phyloP scores from a whole-genome alignment of 2,113 vertebrate species.

The Speoplatyrhinus poulsoni region DNA sequence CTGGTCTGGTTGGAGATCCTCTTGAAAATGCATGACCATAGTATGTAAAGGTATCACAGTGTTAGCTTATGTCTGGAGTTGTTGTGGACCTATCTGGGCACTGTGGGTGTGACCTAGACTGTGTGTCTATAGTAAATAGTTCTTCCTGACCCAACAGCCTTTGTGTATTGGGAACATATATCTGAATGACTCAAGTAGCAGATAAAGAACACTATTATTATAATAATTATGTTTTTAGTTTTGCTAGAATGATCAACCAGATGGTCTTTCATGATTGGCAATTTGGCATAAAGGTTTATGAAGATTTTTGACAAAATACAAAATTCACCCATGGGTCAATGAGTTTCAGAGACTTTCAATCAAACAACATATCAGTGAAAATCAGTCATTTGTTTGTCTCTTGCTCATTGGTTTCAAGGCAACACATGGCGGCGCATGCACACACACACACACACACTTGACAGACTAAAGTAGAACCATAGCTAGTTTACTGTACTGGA shows the following conservation, averaged over 20 bases:
- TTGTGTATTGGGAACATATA: background rate
- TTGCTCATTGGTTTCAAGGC: conserved; percentile 41
- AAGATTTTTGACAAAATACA: conserved; percentile 6
- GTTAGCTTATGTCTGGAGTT: background rate
- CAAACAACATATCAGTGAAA: conserved; percentile 43
- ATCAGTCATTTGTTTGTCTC: conserved; percentile 24
- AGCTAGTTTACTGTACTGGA: background rate
- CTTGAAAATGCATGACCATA: conserved; percentile 1
- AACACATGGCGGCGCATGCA: background rate
- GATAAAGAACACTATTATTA: background rate
- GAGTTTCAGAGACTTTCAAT: background rate
- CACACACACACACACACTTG: background rate
- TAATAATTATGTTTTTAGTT: no score
- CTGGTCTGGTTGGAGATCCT: background rate
- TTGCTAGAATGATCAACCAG: no score
- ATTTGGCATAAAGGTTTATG: no score
- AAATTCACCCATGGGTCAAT: no score
- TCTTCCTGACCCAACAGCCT: background rate
- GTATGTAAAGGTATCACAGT: background rate
- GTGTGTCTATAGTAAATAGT: background rate
- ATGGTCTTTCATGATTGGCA: no score
- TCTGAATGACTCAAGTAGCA: background rate
- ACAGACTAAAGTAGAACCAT: background rate
- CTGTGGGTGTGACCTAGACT: background rate
- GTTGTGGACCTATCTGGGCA: background rate